Percentiles rank a stretch among this genome's conserved stretches.
These are phyloP conservation scores for Ara ararauna DNA, from an alignment of 2,797 vertebrate species.

Conservation along the genomic window DNA sequence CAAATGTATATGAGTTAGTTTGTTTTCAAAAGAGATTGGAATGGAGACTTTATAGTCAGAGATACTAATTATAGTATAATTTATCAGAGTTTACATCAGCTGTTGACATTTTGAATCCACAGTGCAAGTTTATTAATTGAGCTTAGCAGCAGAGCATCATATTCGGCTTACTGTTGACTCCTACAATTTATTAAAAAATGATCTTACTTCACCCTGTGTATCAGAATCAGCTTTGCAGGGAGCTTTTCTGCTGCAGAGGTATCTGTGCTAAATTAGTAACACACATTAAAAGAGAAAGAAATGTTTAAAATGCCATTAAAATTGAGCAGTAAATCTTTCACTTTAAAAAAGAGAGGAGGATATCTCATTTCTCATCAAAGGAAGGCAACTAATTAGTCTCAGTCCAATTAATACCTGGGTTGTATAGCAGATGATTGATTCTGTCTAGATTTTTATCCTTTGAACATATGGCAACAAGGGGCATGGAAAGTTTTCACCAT, in stretches of 20 bases:
- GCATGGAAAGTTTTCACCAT: background rate
- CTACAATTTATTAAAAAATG: conserved; percentile 9
- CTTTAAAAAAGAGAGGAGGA: conserved; percentile 27
- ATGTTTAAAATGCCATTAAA: conserved; percentile 64
- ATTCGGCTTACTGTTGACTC: background rate
- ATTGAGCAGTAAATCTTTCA: conserved; percentile 49
- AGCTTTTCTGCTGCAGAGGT: conserved; percentile 8
- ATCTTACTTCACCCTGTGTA: background rate
- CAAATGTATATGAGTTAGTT: background rate
- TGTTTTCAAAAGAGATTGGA: conserved; percentile 6
- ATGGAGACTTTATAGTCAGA: conserved; percentile 14
- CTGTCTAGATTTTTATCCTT: conserved; percentile 42
- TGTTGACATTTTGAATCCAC: conserved; percentile 28
- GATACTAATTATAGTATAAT: conserved; percentile 13
- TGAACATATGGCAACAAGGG: conserved; percentile 14
- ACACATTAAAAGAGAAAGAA: conserved; percentile 49
- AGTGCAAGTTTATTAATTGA: conserved; percentile 39
- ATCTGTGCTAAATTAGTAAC: conserved; percentile 25
- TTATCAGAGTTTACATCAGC: background rate
- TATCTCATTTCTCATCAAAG: background rate
- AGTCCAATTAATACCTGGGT: conserved; percentile 56
- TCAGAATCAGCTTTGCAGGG: background rate
- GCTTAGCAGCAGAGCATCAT: background rate
- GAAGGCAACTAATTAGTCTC: conserved; percentile 59
- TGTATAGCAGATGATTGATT: conserved; percentile 27